Evolutionary conservation across 1,140 invertebrate species (phyloP).

Genomic region (Aphaenogaster ashmeadi): DNA sequence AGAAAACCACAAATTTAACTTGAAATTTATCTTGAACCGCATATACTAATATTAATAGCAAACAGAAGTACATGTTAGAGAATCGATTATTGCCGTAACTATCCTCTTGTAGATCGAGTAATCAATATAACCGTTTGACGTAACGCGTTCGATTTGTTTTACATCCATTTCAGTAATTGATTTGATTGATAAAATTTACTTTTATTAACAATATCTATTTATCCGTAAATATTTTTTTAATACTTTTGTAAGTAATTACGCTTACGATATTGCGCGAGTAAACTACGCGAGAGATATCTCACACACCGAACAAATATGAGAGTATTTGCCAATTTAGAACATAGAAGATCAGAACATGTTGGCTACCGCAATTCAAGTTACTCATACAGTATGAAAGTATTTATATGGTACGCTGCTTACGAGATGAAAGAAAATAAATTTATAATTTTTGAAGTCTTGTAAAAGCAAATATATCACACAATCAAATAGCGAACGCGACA

Average conservation of each 20-base stretch:
- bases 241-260: constrained; percentile 47
- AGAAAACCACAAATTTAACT: constrained; percentile 17
- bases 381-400: constrained; percentile 37
- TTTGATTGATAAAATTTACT: constrained; percentile 34
- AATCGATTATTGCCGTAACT: constrained; percentile 18
- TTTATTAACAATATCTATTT: constrained; percentile 47
- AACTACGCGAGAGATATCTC: constrained; percentile 33
- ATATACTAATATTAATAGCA: constrained; percentile 24
- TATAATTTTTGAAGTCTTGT: constrained; percentile 30
- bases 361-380: constrained; percentile 49
- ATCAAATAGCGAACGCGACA: background rate
- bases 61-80: constrained; percentile 18
- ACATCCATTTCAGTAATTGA: background rate
- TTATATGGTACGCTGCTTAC: background rate
- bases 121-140: constrained; percentile 10
- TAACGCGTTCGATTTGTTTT: background rate
- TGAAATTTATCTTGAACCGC: constrained; percentile 17
- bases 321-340: constrained; percentile 57
- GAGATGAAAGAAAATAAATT: constrained; percentile 22
- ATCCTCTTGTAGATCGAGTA: background rate
- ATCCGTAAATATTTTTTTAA: constrained; percentile 43
- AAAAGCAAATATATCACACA: background rate
- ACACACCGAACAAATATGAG: constrained; percentile 32
- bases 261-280: constrained; percentile 40
- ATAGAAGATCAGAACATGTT: constrained; percentile 43